phyloP scores from a whole-genome alignment of 2,888 invertebrate species.

The Cephus pygmeus region DNA sequence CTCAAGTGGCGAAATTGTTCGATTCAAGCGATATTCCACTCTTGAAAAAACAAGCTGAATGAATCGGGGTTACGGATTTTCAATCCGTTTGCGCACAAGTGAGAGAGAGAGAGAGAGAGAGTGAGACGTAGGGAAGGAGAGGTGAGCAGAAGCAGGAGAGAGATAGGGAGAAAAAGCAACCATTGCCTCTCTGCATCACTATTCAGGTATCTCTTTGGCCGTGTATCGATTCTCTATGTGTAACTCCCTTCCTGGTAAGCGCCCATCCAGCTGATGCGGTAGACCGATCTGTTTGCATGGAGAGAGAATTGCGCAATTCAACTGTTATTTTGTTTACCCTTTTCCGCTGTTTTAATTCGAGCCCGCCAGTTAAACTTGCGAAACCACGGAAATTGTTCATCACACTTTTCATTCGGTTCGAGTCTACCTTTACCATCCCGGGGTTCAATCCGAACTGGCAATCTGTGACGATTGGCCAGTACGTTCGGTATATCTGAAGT shows the following conservation, averaged over 20 bases:
- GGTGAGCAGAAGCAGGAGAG: too few species aligned
- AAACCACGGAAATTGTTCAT: slow-evolving; percentile 38
- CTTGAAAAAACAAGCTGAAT: slow-evolving; percentile 28
- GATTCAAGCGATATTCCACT: slow-evolving; percentile 28
- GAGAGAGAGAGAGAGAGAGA: not conserved
- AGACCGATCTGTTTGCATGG: slow-evolving; percentile 26
- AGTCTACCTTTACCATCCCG: not conserved
- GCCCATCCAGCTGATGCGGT: slow-evolving; percentile 24
- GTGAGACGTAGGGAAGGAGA: too few species aligned
- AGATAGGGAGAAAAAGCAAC: not conserved
- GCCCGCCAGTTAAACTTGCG: slow-evolving; percentile 32
- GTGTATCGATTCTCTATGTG: slow-evolving; percentile 5
- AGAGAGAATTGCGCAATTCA: slow-evolving; percentile 35
- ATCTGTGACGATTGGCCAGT: not conserved
- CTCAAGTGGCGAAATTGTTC: slow-evolving; percentile 19
- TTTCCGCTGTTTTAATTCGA: slow-evolving; percentile 45
- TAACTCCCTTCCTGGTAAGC: slow-evolving; percentile 2
- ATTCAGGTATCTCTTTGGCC: slow-evolving; percentile 1
- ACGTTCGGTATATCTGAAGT: too few species aligned
- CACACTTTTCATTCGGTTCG: slow-evolving; percentile 21
- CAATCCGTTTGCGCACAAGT: not conserved
- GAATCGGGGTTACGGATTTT: slow-evolving; percentile 5
- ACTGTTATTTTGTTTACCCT: slow-evolving; percentile 47
- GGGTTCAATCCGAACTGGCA: not conserved
- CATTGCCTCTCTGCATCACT: not conserved